Evolutionary conservation across 2,797 vertebrate genomes (phyloP).

Genomic region (Rhinoraja longicauda): DNA sequence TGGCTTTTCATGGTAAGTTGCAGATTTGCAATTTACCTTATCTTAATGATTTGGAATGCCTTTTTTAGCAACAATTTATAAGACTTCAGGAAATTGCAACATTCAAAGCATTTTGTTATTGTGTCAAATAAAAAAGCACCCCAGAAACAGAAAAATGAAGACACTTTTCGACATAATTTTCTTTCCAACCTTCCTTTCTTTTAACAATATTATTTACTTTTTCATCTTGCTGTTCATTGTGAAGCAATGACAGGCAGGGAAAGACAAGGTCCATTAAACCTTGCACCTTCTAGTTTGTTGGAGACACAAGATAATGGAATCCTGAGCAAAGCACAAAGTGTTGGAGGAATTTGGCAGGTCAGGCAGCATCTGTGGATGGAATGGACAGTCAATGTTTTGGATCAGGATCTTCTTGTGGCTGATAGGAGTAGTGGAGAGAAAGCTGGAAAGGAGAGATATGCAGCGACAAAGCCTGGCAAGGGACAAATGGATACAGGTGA

Average conservation of each 20-base stretch:
- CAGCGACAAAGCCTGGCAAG: too few species aligned
- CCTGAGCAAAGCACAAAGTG: too few species aligned
- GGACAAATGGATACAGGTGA: too few species aligned
- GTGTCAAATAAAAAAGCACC: neutral
- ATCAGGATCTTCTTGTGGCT: too few species aligned
- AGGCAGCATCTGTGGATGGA: too few species aligned
- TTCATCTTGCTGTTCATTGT: neutral
- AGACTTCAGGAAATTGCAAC: neutral
- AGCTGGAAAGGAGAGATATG: too few species aligned
- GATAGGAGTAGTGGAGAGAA: too few species aligned
- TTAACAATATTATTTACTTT: neutral
- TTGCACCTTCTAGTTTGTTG: neutral
- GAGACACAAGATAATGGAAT: too few species aligned
- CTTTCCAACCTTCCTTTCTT: neutral
- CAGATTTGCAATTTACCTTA: neutral
- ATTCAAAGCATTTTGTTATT: neutral
- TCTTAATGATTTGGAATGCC: neutral
- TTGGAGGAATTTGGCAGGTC: too few species aligned
- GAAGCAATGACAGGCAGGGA: neutral
- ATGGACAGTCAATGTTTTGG: too few species aligned
- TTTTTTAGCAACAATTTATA: neutral
- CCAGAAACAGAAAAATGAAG: neutral
- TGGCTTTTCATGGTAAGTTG: slow-evolving; percentile 66
- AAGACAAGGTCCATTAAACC: neutral
- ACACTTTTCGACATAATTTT: neutral